These are phyloP conservation scores for Aelia acuminata DNA, from an alignment of 2,888 invertebrate genomes.

Conservation along the genomic window DNA sequence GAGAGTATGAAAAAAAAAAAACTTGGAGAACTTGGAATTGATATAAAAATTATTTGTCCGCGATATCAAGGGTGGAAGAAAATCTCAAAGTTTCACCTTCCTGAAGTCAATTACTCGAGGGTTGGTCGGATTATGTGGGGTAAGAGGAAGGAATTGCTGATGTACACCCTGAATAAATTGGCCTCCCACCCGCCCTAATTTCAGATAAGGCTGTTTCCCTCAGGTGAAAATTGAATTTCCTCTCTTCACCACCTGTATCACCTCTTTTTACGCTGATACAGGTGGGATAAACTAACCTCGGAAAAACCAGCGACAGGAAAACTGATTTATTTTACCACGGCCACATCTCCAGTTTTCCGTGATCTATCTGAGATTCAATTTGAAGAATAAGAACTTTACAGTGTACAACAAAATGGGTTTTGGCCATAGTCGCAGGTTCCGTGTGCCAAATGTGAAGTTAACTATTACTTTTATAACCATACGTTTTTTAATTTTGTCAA, in stretches of 20 bases:
- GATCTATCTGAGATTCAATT: neutral
- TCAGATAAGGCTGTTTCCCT: conserved; percentile 57
- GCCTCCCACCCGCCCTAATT: conserved; percentile 53
- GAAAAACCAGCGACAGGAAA: conserved; percentile 9
- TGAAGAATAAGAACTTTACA: neutral
- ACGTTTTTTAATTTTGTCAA: no score
- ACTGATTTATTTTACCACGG: neutral
- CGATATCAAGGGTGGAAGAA: conserved; percentile 34
- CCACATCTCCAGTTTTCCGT: neutral
- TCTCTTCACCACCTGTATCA: conserved; percentile 40
- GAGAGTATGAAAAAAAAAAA: neutral
- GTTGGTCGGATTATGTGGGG: conserved; percentile 57
- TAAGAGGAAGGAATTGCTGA: conserved; percentile 58
- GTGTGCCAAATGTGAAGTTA: no score
- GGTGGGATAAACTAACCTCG: conserved; percentile 20
- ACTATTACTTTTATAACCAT: no score
- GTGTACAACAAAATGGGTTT: no score
- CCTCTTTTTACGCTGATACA: conserved; percentile 48
- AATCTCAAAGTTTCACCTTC: conserved; percentile 44
- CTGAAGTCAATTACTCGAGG: conserved; percentile 55
- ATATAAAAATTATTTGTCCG: conserved; percentile 46
- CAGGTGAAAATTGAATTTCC: conserved; percentile 50
- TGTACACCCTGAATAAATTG: conserved; percentile 59
- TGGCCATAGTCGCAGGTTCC: no score
- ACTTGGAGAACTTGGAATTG: neutral